Conservation (phyloP, 2,113 vertebrate genomes). For the Malurus melanocephalus region DNA sequence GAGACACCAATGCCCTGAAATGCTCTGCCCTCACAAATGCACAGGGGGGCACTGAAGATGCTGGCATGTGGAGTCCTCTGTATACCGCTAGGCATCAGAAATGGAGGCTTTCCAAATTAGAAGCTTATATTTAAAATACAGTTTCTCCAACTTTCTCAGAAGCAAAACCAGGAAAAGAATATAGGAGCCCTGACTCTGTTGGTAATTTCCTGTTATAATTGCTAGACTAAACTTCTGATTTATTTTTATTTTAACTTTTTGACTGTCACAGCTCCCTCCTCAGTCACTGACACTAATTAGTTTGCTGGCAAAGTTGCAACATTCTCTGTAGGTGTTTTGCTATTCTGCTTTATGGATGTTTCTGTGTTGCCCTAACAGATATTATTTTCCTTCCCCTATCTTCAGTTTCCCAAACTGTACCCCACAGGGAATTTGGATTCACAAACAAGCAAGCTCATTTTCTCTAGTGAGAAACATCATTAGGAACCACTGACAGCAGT, state of each 20-base stretch:
- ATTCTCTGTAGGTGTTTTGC: conserved; percentile 27
- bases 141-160: neutral
- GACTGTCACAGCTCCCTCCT: neutral
- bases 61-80: neutral
- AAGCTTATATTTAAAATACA: neutral
- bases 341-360: conserved; percentile 33
- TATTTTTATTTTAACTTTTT: conserved; percentile 49
- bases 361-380: neutral
- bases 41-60: neutral
- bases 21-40: neutral
- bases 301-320: conserved; percentile 13
- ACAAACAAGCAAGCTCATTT: conserved; percentile 38
- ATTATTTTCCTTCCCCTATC: conserved; percentile 19
- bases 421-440: conserved; percentile 1
- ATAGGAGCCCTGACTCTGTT: neutral
- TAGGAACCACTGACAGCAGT: conserved; percentile 27
- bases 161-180: conserved; percentile 17
- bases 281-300: conserved; percentile 20
- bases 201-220: conserved; percentile 30
- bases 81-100: neutral
- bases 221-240: conserved; percentile 37
- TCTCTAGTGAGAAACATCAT: conserved; percentile 18
- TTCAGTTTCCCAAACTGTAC: conserved; percentile 20
- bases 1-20: neutral
- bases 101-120: neutral